Percentiles rank a stretch among this genome's conserved stretches.
Evolutionary conservation across 2,888 invertebrate genomes (phyloP).

Genomic region (Zeuzera pyrina): DNA sequence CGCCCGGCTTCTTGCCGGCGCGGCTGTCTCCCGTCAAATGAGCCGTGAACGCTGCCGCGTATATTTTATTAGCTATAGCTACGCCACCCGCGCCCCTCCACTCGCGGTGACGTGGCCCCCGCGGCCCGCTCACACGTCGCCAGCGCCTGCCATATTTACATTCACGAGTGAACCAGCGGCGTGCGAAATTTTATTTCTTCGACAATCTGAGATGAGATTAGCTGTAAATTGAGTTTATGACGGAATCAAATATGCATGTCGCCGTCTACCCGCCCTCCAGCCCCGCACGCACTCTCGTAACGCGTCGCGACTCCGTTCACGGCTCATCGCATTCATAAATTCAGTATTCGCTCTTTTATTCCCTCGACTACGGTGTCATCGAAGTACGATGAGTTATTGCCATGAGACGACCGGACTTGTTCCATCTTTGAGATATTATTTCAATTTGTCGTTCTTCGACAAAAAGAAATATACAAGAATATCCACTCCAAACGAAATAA

Average conservation of each 20-base stretch:
- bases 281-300: conserved; percentile 3
- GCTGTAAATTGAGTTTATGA: conserved; percentile 71
- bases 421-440: neutral
- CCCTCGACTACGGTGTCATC: conserved; percentile 34
- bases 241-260: conserved; percentile 65
- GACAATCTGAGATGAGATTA: conserved; percentile 70
- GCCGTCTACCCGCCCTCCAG: conserved; percentile 21
- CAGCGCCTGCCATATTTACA: conserved; percentile 50
- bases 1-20: conserved; percentile 27
- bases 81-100: conserved; percentile 14
- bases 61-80: conserved; percentile 44
- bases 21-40: conserved; percentile 42
- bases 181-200: conserved; percentile 71
- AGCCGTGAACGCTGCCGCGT: conserved; percentile 46
- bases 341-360: conserved; percentile 43
- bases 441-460: neutral
- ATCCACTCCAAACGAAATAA: no score
- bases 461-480: no score
- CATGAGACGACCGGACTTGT: neutral
- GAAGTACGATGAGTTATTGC: conserved; percentile 3
- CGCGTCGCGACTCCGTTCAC: conserved; percentile 31
- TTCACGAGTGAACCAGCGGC: conserved; percentile 52
- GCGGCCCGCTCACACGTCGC: conserved; percentile 11
- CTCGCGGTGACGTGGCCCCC: conserved; percentile 15
- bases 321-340: conserved; percentile 52